Base-by-base conservation (phyloP, 2,888 invertebrate species). In the Eupsilia transversa region DNA sequence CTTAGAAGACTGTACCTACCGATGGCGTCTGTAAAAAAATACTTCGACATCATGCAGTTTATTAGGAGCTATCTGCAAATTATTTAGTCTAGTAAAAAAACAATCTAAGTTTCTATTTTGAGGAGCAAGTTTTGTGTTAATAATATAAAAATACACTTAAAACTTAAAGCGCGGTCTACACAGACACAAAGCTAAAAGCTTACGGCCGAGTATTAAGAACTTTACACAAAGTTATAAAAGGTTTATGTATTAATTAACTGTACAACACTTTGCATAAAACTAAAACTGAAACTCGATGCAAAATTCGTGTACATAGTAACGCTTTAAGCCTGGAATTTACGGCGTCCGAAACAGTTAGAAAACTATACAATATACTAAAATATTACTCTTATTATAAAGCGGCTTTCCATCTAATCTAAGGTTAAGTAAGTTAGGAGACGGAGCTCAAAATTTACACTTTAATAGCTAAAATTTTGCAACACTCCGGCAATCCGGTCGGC, bases 401-500 rank as follows among this genome's bases (percentile, higher is more conserved):
- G 75, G 69, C 68, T 72, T 73, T 77, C 54, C 57, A 27, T 74
- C 35, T 78, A 85, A 85, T 86, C 83, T 86, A 60, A 72, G 77
- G 77, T 80, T 78, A 77, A 80, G 74, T 81, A 78, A 85, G 71
- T 84, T 85, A 69, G 46, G 69, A 84, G 75, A 76, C 46, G 74
- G 70, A 78, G 78, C 80, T 78, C 82, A 63, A 86, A 84, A 86
- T 86, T 86, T 86, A 80, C 85, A 86, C 83, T 83, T 86, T 84
- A 84, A 86, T 86, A 74, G 86, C 75, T 77, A 66, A 84, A 84
- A 86, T 79, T 82, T 86, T 73, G 83, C 76, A 76, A 79, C 78
- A 79, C 75, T 74, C 69, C 30, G 43, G 77, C 78, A 81, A 79
- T 84, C 76, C 74, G 74, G 74, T 64, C 60, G 65, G 70, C 75